Conservation (phyloP, 92 coral and sea anemone species). For the Heliopora coerulea region DNA sequence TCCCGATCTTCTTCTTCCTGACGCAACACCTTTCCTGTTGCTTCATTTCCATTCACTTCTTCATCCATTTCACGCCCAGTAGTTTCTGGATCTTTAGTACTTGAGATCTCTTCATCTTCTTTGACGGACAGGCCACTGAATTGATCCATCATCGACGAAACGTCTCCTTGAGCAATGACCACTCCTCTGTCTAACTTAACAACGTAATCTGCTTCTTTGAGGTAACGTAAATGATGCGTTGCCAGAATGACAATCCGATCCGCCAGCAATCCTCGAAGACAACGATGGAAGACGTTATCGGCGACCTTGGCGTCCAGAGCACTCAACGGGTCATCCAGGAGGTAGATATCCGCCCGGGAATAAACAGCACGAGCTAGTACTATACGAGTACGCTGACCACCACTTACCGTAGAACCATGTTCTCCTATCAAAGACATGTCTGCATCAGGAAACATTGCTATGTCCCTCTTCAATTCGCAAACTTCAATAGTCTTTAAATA, state of each 20-base stretch:
- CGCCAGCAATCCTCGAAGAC: not conserved
- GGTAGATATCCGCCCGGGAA: constrained; percentile 5
- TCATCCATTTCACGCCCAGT: not conserved
- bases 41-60: not conserved
- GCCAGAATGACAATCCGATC: constrained; percentile 8
- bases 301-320: not conserved
- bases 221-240: not conserved
- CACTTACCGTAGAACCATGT: not conserved
- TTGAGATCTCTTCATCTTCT: not conserved
- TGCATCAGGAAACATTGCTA: not conserved
- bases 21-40: not conserved
- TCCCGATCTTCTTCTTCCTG: constrained; percentile 10
- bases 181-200: not conserved
- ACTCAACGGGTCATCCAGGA: not conserved
- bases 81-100: too few relatives aligned
- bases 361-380: constrained; percentile 7
- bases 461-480: constrained; percentile 11
- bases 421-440: not conserved
- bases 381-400: not conserved
- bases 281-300: not conserved
- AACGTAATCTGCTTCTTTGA: not conserved
- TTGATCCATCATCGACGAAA: not conserved
- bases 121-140: too few relatives aligned
- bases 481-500: constrained; percentile 1
- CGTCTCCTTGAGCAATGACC: not conserved